Conservation (phyloP, 2,888 invertebrate species). For the Azorinus chamasolen region DNA sequence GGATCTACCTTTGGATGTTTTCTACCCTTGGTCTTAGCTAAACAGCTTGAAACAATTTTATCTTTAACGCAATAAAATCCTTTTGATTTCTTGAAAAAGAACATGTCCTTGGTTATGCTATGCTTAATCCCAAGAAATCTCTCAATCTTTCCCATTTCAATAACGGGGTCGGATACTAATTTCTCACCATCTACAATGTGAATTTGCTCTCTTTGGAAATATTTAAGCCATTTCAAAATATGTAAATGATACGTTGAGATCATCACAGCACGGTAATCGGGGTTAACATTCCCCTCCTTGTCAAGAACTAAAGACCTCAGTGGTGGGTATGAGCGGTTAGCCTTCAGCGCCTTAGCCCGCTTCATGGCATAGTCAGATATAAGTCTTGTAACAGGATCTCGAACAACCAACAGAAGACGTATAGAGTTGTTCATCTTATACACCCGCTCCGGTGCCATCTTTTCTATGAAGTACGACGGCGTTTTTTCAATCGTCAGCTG, state of each 20-base stretch:
- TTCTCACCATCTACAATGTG: constrained; percentile 92
- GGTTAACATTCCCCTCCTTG: constrained; percentile 83
- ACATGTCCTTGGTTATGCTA: constrained; percentile 89
- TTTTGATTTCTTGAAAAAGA: constrained; percentile 98
- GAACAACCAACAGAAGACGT: constrained; percentile 95
- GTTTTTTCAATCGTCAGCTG: constrained; percentile 99
- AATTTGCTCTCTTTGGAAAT: constrained; percentile 96
- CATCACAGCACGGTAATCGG: constrained; percentile 85
- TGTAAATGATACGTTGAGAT: constrained; percentile 88
- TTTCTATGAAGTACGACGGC: constrained; percentile 98
- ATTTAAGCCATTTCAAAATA: constrained; percentile 95
- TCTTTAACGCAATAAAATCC: constrained; percentile 96
- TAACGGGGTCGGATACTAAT: constrained; percentile 73
- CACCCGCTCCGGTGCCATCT: constrained; percentile 97
- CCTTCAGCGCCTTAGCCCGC: constrained; percentile 85
- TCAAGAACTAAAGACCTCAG: constrained; percentile 85
- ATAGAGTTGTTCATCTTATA: constrained; percentile 97
- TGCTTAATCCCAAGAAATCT: constrained; percentile 77
- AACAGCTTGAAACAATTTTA: constrained; percentile 90
- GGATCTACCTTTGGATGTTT: constrained; percentile 95
- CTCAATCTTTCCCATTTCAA: constrained; percentile 78
- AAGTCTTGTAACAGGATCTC: constrained; percentile 97
- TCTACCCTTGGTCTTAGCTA: constrained; percentile 95
- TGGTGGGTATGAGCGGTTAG: constrained; percentile 71
- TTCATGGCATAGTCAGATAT: constrained; percentile 98